Conservation (phyloP, 1,140 invertebrate genomes). For the Armadillidium nasatum region DNA sequence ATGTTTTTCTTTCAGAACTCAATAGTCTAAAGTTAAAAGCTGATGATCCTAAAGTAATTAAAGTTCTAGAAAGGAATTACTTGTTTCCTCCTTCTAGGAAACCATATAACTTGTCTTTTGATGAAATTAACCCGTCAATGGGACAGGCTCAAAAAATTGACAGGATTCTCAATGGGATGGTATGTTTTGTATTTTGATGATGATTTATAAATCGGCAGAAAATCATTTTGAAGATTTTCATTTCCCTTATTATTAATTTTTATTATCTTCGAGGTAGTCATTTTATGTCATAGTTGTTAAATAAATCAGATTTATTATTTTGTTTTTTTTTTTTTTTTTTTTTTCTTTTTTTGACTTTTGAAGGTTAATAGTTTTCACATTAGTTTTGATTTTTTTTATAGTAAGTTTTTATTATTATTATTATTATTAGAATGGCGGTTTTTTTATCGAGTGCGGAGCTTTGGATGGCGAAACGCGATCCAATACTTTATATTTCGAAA, state of each 20-base stretch:
- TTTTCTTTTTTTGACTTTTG: too few species aligned
- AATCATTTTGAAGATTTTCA: too few species aligned
- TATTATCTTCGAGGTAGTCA: too few species aligned
- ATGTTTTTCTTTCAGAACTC: too few species aligned
- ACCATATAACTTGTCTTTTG: slow-evolving; percentile 16
- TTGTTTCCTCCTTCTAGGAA: neutral
- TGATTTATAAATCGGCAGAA: too few species aligned
- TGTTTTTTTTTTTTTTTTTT: too few species aligned
- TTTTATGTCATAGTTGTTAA: too few species aligned
- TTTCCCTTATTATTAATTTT: too few species aligned
- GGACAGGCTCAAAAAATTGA: slow-evolving; percentile 43
- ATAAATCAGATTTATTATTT: neutral
- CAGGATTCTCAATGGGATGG: slow-evolving; percentile 37
- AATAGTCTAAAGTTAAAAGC: too few species aligned
- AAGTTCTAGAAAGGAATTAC: neutral
- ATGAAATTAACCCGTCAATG: slow-evolving; percentile 41
- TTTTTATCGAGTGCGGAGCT: slow-evolving; percentile 50
- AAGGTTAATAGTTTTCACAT: neutral
- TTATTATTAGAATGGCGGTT: slow-evolving; percentile 47
- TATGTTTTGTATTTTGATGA: neutral
- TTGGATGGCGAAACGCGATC: slow-evolving; percentile 49
- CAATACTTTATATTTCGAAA: slow-evolving; percentile 50
- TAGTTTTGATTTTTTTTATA: neutral
- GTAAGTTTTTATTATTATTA: neutral
- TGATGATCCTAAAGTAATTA: slow-evolving; percentile 4